These are phyloP conservation scores for Agrotis ipsilon DNA, from an alignment of 2,888 invertebrate genomes.

Conservation along the genomic window DNA sequence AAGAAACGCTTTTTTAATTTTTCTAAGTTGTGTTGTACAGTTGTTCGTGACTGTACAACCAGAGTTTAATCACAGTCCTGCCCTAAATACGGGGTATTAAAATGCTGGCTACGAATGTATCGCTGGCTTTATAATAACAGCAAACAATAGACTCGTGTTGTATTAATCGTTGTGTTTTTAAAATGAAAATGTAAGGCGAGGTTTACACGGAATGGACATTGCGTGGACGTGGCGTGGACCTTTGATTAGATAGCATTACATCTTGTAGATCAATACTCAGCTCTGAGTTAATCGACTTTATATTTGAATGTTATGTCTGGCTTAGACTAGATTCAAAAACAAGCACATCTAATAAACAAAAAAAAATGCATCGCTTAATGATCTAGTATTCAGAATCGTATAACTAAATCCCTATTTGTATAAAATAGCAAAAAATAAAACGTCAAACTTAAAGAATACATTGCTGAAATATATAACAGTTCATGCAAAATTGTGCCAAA, in stretches of 20 bases:
- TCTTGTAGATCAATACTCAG: neutral
- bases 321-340: no score
- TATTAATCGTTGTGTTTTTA: slow-evolving; percentile 50
- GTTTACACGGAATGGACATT: slow-evolving; percentile 12
- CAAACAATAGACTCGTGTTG: slow-evolving; percentile 54
- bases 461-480: no score
- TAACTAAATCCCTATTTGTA: no score
- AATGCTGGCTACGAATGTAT: slow-evolving; percentile 52
- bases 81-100: slow-evolving; percentile 60
- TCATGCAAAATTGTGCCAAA: no score
- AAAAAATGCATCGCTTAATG: no score
- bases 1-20: neutral
- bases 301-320: no score
- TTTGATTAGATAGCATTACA: neutral
- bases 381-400: no score
- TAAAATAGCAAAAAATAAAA: no score
- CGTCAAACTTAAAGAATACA: no score
- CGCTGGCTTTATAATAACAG: slow-evolving; percentile 56
- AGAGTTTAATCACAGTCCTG: slow-evolving; percentile 56
- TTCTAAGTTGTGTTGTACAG: neutral
- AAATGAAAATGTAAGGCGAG: slow-evolving; percentile 38
- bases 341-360: no score
- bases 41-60: slow-evolving; percentile 30
- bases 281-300: no score
- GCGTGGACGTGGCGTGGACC: neutral